A percentile compares a stretch with the other conserved stretches of the same genome.
phyloP scores from a whole-genome alignment of 2,113 vertebrate species.

The Sitta europaea region DNA sequence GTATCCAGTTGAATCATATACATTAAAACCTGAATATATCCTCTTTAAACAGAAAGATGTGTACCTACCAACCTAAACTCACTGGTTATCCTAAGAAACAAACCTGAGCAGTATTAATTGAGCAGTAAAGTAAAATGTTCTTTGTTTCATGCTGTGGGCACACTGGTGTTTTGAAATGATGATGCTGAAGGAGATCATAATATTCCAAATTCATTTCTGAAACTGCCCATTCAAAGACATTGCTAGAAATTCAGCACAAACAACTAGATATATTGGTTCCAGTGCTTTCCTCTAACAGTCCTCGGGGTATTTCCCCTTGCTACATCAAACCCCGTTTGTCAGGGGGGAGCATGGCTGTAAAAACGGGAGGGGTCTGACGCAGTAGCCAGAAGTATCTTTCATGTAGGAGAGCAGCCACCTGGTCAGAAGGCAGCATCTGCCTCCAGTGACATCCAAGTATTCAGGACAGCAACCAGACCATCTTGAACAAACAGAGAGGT shows the following conservation, averaged over 20 bases:
- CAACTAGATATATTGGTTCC: not conserved
- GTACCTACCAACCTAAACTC: not conserved
- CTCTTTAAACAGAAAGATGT: not conserved
- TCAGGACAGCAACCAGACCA: too few relatives aligned
- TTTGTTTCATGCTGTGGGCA: not conserved
- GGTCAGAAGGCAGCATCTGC: too few relatives aligned
- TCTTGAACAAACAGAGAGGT: too few relatives aligned
- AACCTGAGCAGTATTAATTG: not conserved
- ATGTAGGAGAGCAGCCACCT: too few relatives aligned
- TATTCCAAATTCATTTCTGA: not conserved
- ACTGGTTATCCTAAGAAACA: not conserved
- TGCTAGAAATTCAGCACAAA: not conserved
- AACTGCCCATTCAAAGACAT: not conserved
- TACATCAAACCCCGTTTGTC: too few relatives aligned
- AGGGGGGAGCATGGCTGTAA: too few relatives aligned
- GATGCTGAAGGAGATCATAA: not conserved
- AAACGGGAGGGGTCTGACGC: too few relatives aligned
- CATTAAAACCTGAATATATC: not conserved
- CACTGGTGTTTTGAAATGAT: not conserved
- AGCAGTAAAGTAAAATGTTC: not conserved
- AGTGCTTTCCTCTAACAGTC: not conserved
- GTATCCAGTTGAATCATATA: not conserved
- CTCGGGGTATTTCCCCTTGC: too few relatives aligned
- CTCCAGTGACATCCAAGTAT: too few relatives aligned
- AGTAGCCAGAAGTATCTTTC: too few relatives aligned